Base-by-base conservation (phyloP, 2,113 vertebrate genomes). In the Microtus ochrogaster region DNA sequence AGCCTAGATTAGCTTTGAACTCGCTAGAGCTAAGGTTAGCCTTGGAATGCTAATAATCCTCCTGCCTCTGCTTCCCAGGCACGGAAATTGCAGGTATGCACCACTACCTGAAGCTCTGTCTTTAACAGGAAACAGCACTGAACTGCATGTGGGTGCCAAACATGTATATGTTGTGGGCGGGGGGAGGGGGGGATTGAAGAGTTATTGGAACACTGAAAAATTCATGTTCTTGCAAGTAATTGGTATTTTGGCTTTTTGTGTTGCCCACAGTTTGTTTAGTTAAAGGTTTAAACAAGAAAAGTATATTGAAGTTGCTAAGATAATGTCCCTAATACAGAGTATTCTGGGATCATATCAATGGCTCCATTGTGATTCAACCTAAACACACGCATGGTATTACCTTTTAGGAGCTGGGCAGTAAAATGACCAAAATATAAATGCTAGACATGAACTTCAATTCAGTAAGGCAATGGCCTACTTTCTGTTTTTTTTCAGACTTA, bases 351-450 rank as follows among this genome's bases (percentile, higher is more conserved):
- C 96, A 58, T 81, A 83, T 76, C 87, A 90, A 84, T 97, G 82
- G 41, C 78, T 96, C 39, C 26, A 39, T 79, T 65, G 11, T 92
- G 95, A 97, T 76, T 74, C 73, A 72, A 66, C 93, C 88, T 72
- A 98, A 85, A 95, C 77, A 82, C 65, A 55, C 65, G 92, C 84
- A 92, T 65, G 74, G 66, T 76, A 26, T 65, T 68, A 58, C 93
- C 52, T 72, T 97, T 96, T 95, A 66, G 96, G 91, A 97, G 49
- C 85, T 85, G 12, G 65, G 79, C 87, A 96, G 96, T 93, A 82
- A 96, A 98, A 98, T 98, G 98, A 97, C 98, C 97, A 97, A 96
- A 97, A 96, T 68, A 83, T 97, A 97, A 98, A 97, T 95, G 6
- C 96, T 98, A 88, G 97, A 98, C 98, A 97, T 92, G 28, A 97